Conservation (phyloP, 2,888 invertebrate genomes). For the Onthophagus sagittarius region DNA sequence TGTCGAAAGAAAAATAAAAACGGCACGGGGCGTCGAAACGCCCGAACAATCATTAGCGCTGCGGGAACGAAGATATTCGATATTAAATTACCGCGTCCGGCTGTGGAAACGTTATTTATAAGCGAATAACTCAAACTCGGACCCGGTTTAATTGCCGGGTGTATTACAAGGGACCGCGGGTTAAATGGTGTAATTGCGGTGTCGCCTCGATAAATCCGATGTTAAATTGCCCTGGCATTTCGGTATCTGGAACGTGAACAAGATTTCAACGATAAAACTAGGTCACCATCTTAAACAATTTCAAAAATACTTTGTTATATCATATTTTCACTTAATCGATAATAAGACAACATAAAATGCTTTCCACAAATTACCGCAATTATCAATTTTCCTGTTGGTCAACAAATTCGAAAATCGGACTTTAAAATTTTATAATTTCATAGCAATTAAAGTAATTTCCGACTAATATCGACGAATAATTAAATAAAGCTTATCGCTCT, state of each 20-base stretch:
- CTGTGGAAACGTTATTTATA: neutral
- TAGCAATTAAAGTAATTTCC: no score
- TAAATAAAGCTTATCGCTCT: no score
- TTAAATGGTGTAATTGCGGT: neutral
- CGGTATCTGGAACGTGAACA: neutral
- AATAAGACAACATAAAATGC: no score
- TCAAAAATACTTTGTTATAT: no score
- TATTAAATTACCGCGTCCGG: neutral
- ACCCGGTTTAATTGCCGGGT: neutral
- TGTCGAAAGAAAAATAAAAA: neutral
- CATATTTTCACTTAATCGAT: no score
- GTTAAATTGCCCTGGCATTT: neutral
- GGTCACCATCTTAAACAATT: neutral
- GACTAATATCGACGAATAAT: no score
- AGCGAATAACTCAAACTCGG: neutral
- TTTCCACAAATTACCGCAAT: no score
- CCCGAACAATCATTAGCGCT: neutral
- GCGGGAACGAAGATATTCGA: neutral
- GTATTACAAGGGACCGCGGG: neutral
- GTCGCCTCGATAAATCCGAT: neutral
- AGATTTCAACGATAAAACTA: neutral
- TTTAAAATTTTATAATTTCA: no score
- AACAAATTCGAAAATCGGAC: no score
- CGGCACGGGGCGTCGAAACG: neutral
- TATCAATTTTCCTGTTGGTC: no score